Base-by-base conservation (phyloP, 2,888 invertebrate genomes). In the Drosophila demipolita region DNA sequence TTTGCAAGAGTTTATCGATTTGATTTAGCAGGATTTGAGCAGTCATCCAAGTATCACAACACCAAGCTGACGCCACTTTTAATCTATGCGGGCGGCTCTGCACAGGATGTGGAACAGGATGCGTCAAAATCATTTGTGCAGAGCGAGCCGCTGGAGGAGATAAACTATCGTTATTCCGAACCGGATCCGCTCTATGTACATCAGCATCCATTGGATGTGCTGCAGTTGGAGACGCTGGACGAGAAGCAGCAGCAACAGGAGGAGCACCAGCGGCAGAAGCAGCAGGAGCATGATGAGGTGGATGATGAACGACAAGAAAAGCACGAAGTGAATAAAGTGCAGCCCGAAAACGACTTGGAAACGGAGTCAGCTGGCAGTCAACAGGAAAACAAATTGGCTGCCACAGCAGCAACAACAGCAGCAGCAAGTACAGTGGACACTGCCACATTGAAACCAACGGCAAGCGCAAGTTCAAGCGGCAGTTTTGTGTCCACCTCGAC, bases 111-210 rank as follows among this genome's bases (percentile, higher is more conserved):
- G 6, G 70, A 45, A 8, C 72, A 73, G 26, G 67, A 67, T 8
- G 5, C 5, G 38, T 91, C 74, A 35, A 91, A 87, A 65, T 76
- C 90, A 5, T 92, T 92, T 76, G 68, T 84, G 38, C 89, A 91
- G 9, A 92, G 92, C 63, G 91, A 92, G 35, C 89, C 83, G 49
- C 73, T 92, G 5, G 82, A 89, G 35, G 93, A 92, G 78, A 89
- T 89, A 0, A 74, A 79, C 8, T 85, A 93, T 52, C 91, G 92
- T 55, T 94, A 93, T 78, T 94, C 94, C 0, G 94, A 94, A 75
- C 93, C 93, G 29, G 94, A 94, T 92, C 94, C 94, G 7, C 83
- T 94, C 42, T 94, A 94, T 72, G 74, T 81, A 42, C 80, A 85
- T 50, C 79, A 89, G 57, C 80, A 89, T 66, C 77, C 87, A 8